Evolutionary conservation across 2,113 vertebrate species (phyloP), one percentile per base, ranked within the genome.

Genomic region (Istiophorus platypterus): DNA sequence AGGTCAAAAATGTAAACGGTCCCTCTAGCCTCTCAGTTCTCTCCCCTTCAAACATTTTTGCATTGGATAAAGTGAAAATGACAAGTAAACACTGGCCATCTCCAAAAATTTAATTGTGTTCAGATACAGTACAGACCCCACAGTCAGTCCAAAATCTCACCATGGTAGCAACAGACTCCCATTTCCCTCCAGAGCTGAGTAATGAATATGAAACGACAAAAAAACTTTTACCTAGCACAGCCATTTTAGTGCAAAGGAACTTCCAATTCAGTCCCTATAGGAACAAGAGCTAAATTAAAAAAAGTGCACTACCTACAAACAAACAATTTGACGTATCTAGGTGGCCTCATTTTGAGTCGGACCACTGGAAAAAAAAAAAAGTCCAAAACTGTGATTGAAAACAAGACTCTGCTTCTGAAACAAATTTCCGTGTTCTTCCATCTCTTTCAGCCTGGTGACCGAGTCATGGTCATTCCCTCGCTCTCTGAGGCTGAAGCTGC

Each of bases 391-490:
- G 47, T 24, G 20, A 22, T 42, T 4, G 41, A 24, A 62, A 69
- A 14, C 42, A 14, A 26, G 3, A 39, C 7, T 14, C 27, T 37
- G 26, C 11, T 12, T 59, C 52, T 77, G 3, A 75, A n/a, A 27
- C 29, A 12, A 18, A 13, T n/a, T 52, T 66, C 14, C 15, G 4
- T 62, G 20, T 62, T 57, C 9, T 31, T 14, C 0, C 0, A 1
- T 84, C 1, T 76, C 51, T 88, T 41, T 22, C 65, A 99, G 98
- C 85, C 89, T 2, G 98, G 98, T 29, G 95, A 97, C 0, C 95
- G 97, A 0, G 97, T 97, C 84, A 99, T 99, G 98, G 97, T 99
- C 0, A 94, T 98, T 89, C 98, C 98, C 41, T 95, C 92, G 18
- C 93, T 99, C 47, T 92, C 97, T 1, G 96, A 97, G 0, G 96